Conservation (phyloP, 2,113 vertebrate species). For the Jaculus jaculus region DNA sequence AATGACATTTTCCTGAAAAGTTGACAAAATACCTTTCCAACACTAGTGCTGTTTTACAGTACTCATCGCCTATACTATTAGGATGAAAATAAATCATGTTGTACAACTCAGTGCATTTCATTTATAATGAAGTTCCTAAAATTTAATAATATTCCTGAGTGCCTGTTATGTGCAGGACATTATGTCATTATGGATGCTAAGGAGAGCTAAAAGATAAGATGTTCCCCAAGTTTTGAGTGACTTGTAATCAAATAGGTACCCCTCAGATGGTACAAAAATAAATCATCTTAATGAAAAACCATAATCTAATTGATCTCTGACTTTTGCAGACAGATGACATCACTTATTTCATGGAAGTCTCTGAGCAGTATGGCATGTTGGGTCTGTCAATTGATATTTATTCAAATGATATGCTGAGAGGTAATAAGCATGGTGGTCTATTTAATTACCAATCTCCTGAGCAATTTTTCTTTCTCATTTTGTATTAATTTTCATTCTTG, state of each 20-base stretch:
- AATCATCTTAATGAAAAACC: constrained; percentile 60
- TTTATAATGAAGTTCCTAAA: constrained; percentile 47
- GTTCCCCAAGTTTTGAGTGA: not conserved
- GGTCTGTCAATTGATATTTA: constrained; percentile 25
- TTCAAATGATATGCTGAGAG: constrained; percentile 48
- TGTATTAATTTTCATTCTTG: constrained; percentile 48
- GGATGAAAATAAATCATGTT: constrained; percentile 57
- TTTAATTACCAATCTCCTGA: constrained; percentile 50
- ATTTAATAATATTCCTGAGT: constrained; percentile 25
- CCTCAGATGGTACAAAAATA: constrained; percentile 6
- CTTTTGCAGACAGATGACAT: not conserved
- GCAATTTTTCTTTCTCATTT: constrained; percentile 53
- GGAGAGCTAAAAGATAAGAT: not conserved
- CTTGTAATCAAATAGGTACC: not conserved
- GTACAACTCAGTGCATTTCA: constrained; percentile 41
- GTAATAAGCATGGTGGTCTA: constrained; percentile 31
- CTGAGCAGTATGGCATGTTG: not conserved
- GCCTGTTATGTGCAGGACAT: not conserved
- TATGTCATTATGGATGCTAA: not conserved
- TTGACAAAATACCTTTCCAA: constrained; percentile 50
- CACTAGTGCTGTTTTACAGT: constrained; percentile 19
- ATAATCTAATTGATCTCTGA: constrained; percentile 12
- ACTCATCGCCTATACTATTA: constrained; percentile 40
- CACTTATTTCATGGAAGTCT: constrained; percentile 44
- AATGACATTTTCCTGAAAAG: constrained; percentile 62